phyloP scores from a whole-genome alignment of 1,140 invertebrate genomes.

The Drosophila arawakana region DNA sequence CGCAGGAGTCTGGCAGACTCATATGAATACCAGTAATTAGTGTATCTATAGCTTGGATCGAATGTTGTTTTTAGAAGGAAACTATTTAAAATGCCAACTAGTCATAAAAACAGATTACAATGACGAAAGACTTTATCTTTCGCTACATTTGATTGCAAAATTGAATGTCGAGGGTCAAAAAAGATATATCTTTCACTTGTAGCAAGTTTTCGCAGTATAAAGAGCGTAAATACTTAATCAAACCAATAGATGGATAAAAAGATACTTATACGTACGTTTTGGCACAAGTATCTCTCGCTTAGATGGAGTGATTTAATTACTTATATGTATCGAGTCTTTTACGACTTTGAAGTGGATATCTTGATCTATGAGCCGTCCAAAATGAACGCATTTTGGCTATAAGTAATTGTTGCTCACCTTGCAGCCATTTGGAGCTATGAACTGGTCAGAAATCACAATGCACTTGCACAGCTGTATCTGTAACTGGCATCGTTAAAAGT shows the following conservation, averaged over 20 bases:
- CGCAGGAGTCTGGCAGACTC: no score
- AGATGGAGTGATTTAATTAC: conserved; percentile 16
- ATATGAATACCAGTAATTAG: no score
- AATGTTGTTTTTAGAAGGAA: no score
- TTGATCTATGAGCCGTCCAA: conserved; percentile 21
- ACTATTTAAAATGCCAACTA: no score
- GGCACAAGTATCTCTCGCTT: conserved; percentile 7
- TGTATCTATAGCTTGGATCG: no score
- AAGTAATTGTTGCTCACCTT: conserved; percentile 41
- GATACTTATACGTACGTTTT: conserved; percentile 2
- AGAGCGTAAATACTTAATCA: conserved; percentile 1
- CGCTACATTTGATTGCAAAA: not conserved
- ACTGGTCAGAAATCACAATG: conserved; percentile 9
- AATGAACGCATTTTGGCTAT: conserved; percentile 18
- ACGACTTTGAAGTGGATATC: not conserved
- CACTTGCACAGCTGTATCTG: conserved; percentile 12
- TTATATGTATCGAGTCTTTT: conserved; percentile 18
- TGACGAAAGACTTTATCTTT: not conserved
- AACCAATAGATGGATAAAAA: not conserved
- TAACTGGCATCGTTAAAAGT: not conserved
- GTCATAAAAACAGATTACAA: not conserved
- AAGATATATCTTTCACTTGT: not conserved
- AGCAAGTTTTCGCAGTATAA: not conserved
- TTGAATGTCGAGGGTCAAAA: not conserved
- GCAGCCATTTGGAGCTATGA: conserved; percentile 26